Evolutionary conservation across 1,140 invertebrate species (phyloP).

Genomic region (Drosophila nasuta): DNA sequence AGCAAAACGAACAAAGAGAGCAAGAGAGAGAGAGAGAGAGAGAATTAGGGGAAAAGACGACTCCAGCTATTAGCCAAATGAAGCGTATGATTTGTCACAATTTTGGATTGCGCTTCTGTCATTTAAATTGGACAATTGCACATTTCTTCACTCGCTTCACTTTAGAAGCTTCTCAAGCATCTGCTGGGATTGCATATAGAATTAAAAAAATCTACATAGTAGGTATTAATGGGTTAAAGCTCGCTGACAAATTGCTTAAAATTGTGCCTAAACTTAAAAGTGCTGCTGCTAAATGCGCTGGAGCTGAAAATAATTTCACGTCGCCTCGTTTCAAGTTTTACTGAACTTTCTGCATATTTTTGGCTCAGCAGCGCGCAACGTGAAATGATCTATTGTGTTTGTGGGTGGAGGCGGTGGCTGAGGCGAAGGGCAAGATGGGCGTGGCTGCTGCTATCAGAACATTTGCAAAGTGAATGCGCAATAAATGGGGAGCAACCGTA

Average conservation of each 20-base stretch:
- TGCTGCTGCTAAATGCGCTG: constrained; percentile 25
- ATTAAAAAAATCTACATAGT: constrained; percentile 10
- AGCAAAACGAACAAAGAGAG: background rate
- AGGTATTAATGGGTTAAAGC: constrained; percentile 59
- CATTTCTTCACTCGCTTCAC: background rate
- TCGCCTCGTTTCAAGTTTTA: constrained; percentile 42
- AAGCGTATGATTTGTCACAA: constrained; percentile 72
- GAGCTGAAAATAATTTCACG: constrained; percentile 67
- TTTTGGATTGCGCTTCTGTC: constrained; percentile 38
- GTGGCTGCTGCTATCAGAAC: constrained; percentile 40
- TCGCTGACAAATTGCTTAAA: constrained; percentile 61
- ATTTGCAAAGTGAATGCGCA: constrained; percentile 49
- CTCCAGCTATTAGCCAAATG: constrained; percentile 58
- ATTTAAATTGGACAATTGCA: constrained; percentile 33
- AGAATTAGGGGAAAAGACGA: background rate
- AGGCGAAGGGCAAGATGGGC: background rate
- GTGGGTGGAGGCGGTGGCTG: background rate
- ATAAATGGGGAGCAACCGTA: constrained; percentile 48
- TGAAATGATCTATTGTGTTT: constrained; percentile 68
- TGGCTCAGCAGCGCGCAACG: constrained; percentile 4
- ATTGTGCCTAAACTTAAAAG: constrained; percentile 39
- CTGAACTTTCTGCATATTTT: constrained; percentile 53
- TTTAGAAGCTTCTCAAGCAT: background rate
- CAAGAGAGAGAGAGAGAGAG: background rate
- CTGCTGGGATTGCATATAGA: background rate